A percentile compares a stretch with the other conserved stretches of the same genome.
Evolutionary conservation across 2,113 vertebrate genomes (phyloP).

Genomic region (Odontophorus gujanensis): DNA sequence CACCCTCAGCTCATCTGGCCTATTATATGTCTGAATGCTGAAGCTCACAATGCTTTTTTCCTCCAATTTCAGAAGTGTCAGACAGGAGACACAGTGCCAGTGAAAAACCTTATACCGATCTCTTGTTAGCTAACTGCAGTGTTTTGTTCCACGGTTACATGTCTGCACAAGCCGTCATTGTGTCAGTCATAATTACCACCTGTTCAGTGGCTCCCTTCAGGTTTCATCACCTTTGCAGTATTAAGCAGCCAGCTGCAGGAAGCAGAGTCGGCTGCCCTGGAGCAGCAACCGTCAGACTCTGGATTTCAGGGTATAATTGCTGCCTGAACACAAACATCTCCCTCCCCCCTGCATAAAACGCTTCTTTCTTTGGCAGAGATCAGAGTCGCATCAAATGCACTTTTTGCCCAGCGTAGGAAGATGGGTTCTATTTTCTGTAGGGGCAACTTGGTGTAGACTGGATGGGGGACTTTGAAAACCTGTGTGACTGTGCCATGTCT

Average conservation of each 20-base stretch:
- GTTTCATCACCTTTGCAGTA: slow-evolving; percentile 78
- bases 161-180: slow-evolving; percentile 77
- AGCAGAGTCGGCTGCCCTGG: slow-evolving; percentile 67
- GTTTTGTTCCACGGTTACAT: slow-evolving; percentile 75
- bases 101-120: slow-evolving; percentile 63
- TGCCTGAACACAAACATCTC: slow-evolving; percentile 61
- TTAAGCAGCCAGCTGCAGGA: slow-evolving; percentile 79
- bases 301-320: slow-evolving; percentile 77
- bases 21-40: slow-evolving; percentile 66
- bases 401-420: slow-evolving; percentile 7
- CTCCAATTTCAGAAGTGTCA: slow-evolving; percentile 78
- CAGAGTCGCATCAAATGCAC: slow-evolving; percentile 1
- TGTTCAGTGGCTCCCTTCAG: slow-evolving; percentile 78
- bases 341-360: not conserved
- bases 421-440: not conserved
- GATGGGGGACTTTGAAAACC: not conserved
- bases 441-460: accelerated
- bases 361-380: slow-evolving; percentile 21
- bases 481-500: accelerated
- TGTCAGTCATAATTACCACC: slow-evolving; percentile 86
- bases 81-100: slow-evolving; percentile 65
- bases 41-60: slow-evolving; percentile 55
- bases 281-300: slow-evolving; percentile 74
- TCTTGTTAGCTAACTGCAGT: slow-evolving; percentile 77
- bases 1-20: slow-evolving; percentile 63